Evolutionary conservation across 2,888 invertebrate genomes (phyloP).

Genomic region (Drosophila nigricruria): DNA sequence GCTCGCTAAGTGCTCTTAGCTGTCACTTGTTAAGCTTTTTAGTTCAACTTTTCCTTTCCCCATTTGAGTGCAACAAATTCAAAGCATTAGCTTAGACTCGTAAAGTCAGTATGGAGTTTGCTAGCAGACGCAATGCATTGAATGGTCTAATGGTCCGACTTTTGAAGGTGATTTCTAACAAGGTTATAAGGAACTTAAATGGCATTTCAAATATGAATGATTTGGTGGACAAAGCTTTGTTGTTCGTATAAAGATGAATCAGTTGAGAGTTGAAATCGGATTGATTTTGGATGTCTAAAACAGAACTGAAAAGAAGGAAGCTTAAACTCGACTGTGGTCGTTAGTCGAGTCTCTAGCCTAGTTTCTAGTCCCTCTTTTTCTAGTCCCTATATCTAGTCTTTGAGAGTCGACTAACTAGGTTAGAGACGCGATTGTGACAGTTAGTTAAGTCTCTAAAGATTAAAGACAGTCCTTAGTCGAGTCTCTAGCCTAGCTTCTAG

Average conservation of each 20-base stretch:
- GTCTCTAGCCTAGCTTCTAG: too few species aligned
- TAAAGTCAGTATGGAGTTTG: neutral
- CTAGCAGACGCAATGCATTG: neutral
- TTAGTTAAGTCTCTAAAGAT: neutral
- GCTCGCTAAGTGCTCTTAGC: conserved; percentile 6
- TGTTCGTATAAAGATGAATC: too few species aligned
- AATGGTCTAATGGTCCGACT: neutral
- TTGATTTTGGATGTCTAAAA: too few species aligned
- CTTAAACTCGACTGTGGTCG: too few species aligned
- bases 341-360: neutral
- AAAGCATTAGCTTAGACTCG: neutral
- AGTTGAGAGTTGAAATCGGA: too few species aligned
- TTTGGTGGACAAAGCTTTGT: neutral
- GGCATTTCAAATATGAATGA: neutral
- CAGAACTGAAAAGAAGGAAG: too few species aligned
- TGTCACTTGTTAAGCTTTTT: neutral
- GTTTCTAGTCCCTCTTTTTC: too few species aligned
- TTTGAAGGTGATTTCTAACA: neutral
- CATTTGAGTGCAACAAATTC: neutral
- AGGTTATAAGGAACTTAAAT: neutral
- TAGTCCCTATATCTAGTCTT: too few species aligned
- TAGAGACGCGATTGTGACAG: neutral
- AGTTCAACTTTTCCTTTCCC: neutral
- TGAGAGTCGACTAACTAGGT: neutral
- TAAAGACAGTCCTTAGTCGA: neutral